Conservation (phyloP, 1,140 invertebrate species). For the Tigriopus japonicus region DNA sequence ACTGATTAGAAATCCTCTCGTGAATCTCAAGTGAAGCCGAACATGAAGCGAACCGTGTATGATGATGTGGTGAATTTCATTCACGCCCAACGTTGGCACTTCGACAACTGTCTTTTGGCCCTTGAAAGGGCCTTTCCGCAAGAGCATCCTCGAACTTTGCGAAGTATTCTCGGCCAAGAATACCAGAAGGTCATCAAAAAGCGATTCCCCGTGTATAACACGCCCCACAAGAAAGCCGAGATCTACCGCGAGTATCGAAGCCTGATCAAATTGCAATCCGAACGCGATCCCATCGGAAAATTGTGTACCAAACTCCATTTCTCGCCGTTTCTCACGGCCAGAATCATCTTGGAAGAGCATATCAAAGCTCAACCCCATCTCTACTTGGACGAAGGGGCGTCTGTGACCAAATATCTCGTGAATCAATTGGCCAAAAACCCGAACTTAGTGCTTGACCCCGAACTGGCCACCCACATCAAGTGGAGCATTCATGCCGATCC, state of each 20-base stretch:
- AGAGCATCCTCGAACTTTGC: constrained; percentile 19
- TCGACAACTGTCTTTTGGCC: neutral
- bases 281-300: constrained; percentile 34
- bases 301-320: constrained; percentile 34
- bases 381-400: neutral
- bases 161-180: constrained; percentile 26
- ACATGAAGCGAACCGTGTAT: neutral
- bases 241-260: constrained; percentile 22
- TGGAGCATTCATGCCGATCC: constrained; percentile 51
- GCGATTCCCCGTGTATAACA: constrained; percentile 22
- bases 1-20: neutral
- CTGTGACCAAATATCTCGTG: constrained; percentile 24
- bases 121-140: constrained; percentile 9
- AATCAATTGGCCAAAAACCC: constrained; percentile 46
- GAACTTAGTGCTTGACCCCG: constrained; percentile 42
- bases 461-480: constrained; percentile 53
- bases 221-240: constrained; percentile 21
- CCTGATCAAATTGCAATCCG: constrained; percentile 21
- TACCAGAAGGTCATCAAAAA: constrained; percentile 25
- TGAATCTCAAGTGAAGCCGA: neutral
- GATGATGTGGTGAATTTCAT: neutral
- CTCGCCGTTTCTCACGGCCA: constrained; percentile 41
- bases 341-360: constrained; percentile 36
- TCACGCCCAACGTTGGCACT: neutral
- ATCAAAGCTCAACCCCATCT: constrained; percentile 1